Conservation (phyloP, 2,797 vertebrate species). For the Macropus fuliginosus region DNA sequence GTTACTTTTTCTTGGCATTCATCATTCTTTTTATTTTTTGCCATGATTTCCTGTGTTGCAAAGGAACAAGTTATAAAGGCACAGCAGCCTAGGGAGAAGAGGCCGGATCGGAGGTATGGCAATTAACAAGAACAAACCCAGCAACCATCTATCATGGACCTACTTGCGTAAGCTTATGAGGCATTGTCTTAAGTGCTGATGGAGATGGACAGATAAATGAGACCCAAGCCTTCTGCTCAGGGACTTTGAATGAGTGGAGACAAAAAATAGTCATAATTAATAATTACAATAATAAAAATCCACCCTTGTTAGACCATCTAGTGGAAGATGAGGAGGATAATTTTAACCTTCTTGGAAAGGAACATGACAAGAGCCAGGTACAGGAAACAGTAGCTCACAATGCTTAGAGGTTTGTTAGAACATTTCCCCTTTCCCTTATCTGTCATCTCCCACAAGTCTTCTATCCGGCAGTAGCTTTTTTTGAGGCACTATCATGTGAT, state of each 20-base stretch:
- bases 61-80: slow-evolving; percentile 11
- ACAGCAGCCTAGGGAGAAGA: not conserved
- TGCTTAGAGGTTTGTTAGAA: not conserved
- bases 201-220: not conserved
- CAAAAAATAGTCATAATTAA: not conserved
- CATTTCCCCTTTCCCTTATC: not conserved
- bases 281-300: not conserved
- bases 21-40: not conserved
- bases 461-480: not conserved
- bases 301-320: not conserved
- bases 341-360: not conserved
- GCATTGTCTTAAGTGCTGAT: not conserved
- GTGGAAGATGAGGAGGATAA: not conserved
- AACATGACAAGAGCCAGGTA: not conserved
- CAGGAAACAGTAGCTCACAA: not conserved
- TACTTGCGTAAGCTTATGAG: not conserved
- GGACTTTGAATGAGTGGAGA: not conserved
- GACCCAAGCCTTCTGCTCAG: not conserved
- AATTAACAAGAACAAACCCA: not conserved
- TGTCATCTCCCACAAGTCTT: not conserved
- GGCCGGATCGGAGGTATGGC: not conserved
- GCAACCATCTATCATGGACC: not conserved
- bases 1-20: not conserved
- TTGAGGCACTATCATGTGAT: not conserved
- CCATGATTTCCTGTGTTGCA: slow-evolving; percentile 28